Base-by-base conservation (phyloP, 1,140 invertebrate species). In the Eupristina koningsbergeri region DNA sequence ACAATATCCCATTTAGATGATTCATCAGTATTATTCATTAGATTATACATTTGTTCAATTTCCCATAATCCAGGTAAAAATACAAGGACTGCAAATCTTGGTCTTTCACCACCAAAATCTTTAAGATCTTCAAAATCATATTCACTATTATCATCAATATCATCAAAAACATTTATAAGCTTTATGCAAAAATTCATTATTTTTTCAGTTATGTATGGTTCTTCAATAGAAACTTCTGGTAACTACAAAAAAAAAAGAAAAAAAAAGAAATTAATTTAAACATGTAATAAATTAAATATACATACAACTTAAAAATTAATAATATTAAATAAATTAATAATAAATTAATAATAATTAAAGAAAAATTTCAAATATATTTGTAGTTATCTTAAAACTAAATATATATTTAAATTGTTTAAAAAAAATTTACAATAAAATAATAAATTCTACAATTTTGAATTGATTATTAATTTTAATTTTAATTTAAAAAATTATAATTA, bases 41-140 rank as follows among this genome's bases (percentile, higher is more conserved):
- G 11, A 67, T 83, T 89, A 85, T 93, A 86, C 82, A 96, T 89
- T 75, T 94, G 92, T 90, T 97, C 95, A 84, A 98, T 98, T 93
- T 98, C 97, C 87, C 93, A 90, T 64, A 97, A 94, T 83, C 98
- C 98, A 34, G 98, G 98, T 74, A 99, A 89, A 91, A 98, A 99
- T 85, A 98, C 94, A 0, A 99, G 92, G 36, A 98, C 96, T 34
- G 96, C 95, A 7, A 96, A 94, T 86, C 94, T 87, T 22, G 79
- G 80, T 29, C 11, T 53, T 61, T 77, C 41, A 39, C 31, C 73
- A 84, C 89, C 79, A 67, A 86, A 80, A 67, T 85, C 80, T 63
- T 41, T 73, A 87, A 84, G 3, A 69, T 92, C 87, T n/a, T 41
- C 91, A 84, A 6, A 85, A 61, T 89, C 83, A 29, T 86, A 82